Conservation (phyloP, 2,113 vertebrate genomes). For the Sander vitreus region DNA sequence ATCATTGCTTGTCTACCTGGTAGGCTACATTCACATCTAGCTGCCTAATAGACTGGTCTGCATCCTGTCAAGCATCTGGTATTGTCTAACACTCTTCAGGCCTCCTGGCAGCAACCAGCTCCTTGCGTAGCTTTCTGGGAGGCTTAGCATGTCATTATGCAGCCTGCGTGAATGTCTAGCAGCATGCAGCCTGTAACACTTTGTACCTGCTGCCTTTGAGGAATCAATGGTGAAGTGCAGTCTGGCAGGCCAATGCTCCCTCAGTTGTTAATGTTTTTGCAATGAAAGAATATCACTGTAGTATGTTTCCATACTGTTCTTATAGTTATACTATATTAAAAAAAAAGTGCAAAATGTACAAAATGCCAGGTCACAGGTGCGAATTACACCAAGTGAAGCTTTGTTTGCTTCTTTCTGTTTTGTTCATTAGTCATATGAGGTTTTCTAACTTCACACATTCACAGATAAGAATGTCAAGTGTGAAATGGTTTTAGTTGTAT, state of each 20-base stretch:
- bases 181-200: constrained; percentile 46
- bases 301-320: not conserved
- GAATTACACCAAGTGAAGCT: not conserved
- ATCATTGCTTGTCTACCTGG: constrained; percentile 27
- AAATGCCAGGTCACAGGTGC: not conserved
- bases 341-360: not conserved
- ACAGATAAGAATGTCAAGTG: not conserved
- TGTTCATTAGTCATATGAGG: not conserved
- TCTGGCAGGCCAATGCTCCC: constrained; percentile 2
- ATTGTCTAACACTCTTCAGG: constrained; percentile 48
- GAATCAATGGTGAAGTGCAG: constrained; percentile 25
- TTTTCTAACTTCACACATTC: not conserved
- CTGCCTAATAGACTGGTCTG: constrained; percentile 21
- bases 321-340: not conserved
- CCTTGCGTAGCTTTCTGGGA: constrained; percentile 38
- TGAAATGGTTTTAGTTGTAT: not conserved
- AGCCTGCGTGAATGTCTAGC: constrained; percentile 20
- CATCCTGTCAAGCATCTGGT: constrained; percentile 54
- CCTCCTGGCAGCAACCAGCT: constrained; percentile 26
- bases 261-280: not conserved
- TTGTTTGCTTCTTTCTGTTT: not conserved
- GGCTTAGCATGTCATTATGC: constrained; percentile 39
- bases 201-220: constrained; percentile 51
- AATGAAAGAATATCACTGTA: not conserved
- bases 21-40: constrained; percentile 32